A percentile compares a stretch with the other conserved stretches of the same genome.
Conservation (phyloP, 2,113 vertebrate genomes). For the Regulus satrapa region DNA sequence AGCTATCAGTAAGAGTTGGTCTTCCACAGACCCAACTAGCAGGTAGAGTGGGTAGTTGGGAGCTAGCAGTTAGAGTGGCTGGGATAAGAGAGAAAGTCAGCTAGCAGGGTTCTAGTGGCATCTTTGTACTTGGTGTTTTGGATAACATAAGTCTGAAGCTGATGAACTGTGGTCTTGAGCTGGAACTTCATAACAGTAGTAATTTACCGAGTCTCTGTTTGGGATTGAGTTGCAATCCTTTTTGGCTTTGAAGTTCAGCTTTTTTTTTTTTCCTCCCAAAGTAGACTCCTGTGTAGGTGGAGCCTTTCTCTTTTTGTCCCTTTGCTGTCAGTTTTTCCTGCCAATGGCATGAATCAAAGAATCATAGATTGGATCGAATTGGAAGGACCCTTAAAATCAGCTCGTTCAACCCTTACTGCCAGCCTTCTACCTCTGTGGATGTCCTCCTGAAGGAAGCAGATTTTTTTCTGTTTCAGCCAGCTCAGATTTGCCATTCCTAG, state of each 20-base stretch:
- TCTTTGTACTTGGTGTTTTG: not conserved
- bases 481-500: not conserved
- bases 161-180: not conserved
- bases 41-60: not conserved
- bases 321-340: not conserved
- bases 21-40: not conserved
- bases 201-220: not conserved
- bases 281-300: not conserved
- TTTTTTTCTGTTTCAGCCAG: not conserved
- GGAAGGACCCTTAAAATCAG: not conserved
- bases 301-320: not conserved
- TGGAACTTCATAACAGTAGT: not conserved
- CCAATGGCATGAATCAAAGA: not conserved
- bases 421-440: slow-evolving; percentile 5
- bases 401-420: not conserved
- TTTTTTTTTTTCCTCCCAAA: not conserved
- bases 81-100: not conserved
- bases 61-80: not conserved
- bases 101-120: not conserved
- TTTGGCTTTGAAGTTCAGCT: not conserved
- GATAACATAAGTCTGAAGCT: not conserved
- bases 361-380: not conserved
- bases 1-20: not conserved
- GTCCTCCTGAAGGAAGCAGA: not conserved
- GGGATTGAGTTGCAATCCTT: not conserved